phyloP scores from a whole-genome alignment of 2,888 invertebrate genomes.

The Amphimallon solstitiale region DNA sequence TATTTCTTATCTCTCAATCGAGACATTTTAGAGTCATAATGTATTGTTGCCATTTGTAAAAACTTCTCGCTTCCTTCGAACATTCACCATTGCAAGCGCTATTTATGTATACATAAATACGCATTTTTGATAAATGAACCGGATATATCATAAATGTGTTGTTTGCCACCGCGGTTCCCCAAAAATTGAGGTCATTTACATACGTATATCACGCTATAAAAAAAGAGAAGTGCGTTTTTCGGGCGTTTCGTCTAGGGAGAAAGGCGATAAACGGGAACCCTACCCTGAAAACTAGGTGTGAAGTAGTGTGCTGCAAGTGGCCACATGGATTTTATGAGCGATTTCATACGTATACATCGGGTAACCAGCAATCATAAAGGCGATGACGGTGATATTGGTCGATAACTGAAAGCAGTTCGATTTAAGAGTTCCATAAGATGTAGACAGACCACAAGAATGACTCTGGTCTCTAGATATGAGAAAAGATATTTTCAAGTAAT shows the following conservation, averaged over 20 bases:
- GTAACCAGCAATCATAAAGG: neutral
- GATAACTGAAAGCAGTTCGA: conserved; percentile 44
- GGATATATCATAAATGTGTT: conserved; percentile 18
- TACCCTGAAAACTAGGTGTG: conserved; percentile 41
- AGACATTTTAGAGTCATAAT: too few relatives aligned
- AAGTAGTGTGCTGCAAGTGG: conserved; percentile 40
- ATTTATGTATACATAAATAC: conserved; percentile 9
- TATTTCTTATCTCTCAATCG: too few relatives aligned
- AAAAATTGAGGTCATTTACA: conserved; percentile 17
- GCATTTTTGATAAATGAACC: conserved; percentile 14
- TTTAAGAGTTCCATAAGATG: conserved; percentile 44
- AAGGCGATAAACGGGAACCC: conserved; percentile 7
- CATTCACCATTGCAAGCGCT: neutral
- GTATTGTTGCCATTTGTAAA: too few relatives aligned
- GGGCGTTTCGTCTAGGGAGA: too few relatives aligned
- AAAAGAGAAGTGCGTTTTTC: too few relatives aligned
- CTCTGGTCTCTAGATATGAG: too few relatives aligned
- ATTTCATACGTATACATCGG: neutral
- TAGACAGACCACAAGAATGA: neutral
- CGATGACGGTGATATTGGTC: conserved; percentile 32
- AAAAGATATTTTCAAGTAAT: too few relatives aligned
- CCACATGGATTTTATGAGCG: conserved; percentile 41
- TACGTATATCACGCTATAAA: conserved; percentile 3
- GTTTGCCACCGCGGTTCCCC: neutral
- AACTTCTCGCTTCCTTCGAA: neutral